Evolutionary conservation across 2,888 invertebrate genomes (phyloP).

Genomic region (Eristalis pertinax): DNA sequence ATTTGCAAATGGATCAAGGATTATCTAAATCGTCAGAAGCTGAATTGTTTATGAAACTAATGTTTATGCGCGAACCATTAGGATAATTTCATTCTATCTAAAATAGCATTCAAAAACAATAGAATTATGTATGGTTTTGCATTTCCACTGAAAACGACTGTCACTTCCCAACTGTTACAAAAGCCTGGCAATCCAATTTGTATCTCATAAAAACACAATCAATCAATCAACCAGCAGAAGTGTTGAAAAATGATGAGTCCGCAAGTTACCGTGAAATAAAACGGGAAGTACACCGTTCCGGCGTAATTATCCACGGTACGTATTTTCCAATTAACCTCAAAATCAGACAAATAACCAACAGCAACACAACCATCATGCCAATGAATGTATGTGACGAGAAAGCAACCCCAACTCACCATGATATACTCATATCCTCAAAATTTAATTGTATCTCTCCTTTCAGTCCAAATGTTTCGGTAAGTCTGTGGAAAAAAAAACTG

Average conservation of each 20-base stretch:
- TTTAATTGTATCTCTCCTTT: constrained; percentile 56
- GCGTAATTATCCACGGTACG: constrained; percentile 59
- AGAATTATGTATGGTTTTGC: neutral
- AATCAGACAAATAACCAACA: constrained; percentile 67
- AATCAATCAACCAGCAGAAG: constrained; percentile 55
- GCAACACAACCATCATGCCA: constrained; percentile 50
- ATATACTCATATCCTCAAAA: constrained; percentile 30
- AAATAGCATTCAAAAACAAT: no score
- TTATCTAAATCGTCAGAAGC: no score
- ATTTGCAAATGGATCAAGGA: no score
- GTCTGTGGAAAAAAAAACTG: constrained; percentile 33
- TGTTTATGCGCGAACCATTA: no score
- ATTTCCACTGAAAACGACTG: neutral
- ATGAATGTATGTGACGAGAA: constrained; percentile 21
- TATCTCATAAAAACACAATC: constrained; percentile 45
- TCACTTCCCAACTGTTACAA: constrained; percentile 39
- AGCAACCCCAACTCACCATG: neutral
- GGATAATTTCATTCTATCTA: no score
- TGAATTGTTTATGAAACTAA: no score
- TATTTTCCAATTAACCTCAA: constrained; percentile 47
- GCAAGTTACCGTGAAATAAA: constrained; percentile 26
- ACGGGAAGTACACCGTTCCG: constrained; percentile 15
- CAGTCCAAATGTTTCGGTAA: constrained; percentile 58
- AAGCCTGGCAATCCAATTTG: constrained; percentile 11
- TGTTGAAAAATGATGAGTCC: constrained; percentile 68